phyloP scores from a whole-genome alignment of 2,888 invertebrate genomes.

The Andrena bucephala region DNA sequence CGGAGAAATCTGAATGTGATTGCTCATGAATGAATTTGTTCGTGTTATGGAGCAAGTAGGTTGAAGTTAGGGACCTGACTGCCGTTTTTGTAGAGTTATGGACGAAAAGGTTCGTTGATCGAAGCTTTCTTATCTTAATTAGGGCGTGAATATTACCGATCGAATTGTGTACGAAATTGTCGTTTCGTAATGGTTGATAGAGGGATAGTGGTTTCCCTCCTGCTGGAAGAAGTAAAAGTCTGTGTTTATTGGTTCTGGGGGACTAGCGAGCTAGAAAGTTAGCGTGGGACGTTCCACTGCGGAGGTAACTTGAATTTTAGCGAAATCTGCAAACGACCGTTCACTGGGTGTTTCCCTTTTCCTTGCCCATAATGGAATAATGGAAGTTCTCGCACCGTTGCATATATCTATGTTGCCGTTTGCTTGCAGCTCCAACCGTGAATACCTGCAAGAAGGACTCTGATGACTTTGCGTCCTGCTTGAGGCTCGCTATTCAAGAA shows the following conservation, averaged over 20 bases:
- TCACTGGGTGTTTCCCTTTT: conserved; percentile 3
- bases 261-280: conserved; percentile 40
- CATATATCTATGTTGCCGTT: neutral
- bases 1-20: no score
- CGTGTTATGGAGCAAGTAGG: no score
- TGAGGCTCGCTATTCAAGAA: conserved; percentile 82
- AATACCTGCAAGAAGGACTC: conserved; percentile 79
- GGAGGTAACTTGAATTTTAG: conserved; percentile 20
- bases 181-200: neutral
- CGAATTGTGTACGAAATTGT: neutral
- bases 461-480: conserved; percentile 80
- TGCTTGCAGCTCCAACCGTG: conserved; percentile 71
- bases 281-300: neutral
- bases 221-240: conserved; percentile 17
- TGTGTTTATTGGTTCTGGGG: neutral
- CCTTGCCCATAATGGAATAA: neutral
- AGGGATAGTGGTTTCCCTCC: neutral
- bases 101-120: no score
- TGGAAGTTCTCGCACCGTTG: conserved; percentile 6
- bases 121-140: neutral
- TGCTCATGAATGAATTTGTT: no score
- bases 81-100: neutral
- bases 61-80: no score
- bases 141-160: neutral
- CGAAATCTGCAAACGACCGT: conserved; percentile 27